Base-by-base conservation (phyloP, 2,797 vertebrate genomes). In the Helostoma temminkii region DNA sequence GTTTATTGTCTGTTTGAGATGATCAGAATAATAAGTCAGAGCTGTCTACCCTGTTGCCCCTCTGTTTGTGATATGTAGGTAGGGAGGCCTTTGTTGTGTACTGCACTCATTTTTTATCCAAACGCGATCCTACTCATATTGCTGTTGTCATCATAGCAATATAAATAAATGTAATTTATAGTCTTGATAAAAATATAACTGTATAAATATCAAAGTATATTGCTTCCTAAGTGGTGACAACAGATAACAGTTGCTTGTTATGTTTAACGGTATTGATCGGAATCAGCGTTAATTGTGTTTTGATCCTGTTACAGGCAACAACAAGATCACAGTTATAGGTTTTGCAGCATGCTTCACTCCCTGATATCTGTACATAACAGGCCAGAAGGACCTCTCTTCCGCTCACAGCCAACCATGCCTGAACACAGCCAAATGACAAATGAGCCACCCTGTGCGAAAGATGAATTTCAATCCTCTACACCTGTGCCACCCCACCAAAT, bases 381-480 rank as follows among this genome's bases (percentile, higher is more conserved):
- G 56, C 62, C 71, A 76, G 74, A 61, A 81, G 77, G 74, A 86
- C 64, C 73, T 86, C 83, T 83, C 66, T 82, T 69, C 74, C 83
- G 70, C 71, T 87, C 80, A 81, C 85, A 77, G 85, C 92, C 90
- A 91, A 88, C 87, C 88, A 82, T 89, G 86, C 82, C 83, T 90
- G 88, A 90, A 82, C 88, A 89, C 84, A 83, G 91, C 89, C 89
- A 93, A 93, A 91, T 93, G 93, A 94, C 92, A 93, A 94, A 94
- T 93, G 92, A 94, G 90, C 85, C 79, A 64, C 90, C 85, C 85
- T 82, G 88, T 88, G 88, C 87, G 85, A 93, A 92, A 92, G 91
- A 94, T 93, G 92, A 93, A 93, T 93, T 94, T 93, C 92, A 93
- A 90, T 93, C 88, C 87, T 88, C 91, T 93, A 92, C 93, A 95